Conservation (phyloP, 2,888 invertebrate species). For the Drosophila ochracea region DNA sequence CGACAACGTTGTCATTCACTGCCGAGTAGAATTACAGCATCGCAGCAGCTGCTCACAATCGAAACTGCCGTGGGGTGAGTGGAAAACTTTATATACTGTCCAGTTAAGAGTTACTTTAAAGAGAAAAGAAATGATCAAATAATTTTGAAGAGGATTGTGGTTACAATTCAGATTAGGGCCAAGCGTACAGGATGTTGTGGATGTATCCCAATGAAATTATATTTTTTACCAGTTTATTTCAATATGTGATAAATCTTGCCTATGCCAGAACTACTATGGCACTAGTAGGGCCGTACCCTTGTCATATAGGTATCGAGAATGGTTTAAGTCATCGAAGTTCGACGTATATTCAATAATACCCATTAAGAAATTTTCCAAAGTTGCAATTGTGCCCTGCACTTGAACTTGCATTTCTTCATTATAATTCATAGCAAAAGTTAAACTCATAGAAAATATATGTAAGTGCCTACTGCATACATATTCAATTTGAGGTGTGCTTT, state of each 20-base stretch:
- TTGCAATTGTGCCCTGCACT: slow-evolving; percentile 13
- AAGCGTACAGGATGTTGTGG: neutral
- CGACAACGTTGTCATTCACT: slow-evolving; percentile 73
- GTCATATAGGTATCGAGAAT: neutral
- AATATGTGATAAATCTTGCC: neutral
- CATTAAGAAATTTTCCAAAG: no score
- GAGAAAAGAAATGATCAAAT: no score
- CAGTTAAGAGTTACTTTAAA: slow-evolving; percentile 7
- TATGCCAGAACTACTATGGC: neutral
- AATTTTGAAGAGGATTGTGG: neutral
- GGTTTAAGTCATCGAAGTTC: neutral
- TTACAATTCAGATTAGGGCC: neutral
- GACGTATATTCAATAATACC: no score
- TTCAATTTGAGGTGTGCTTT: neutral
- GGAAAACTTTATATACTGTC: neutral
- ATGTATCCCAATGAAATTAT: neutral
- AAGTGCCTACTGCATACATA: neutral
- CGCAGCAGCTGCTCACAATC: slow-evolving; percentile 30
- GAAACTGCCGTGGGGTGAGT: slow-evolving; percentile 36
- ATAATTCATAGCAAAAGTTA: slow-evolving; percentile 2
- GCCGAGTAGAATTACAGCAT: slow-evolving; percentile 61
- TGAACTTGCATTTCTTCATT: slow-evolving; percentile 22
- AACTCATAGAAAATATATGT: neutral
- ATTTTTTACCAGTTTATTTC: neutral
- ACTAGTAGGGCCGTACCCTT: neutral